phyloP scores from a whole-genome alignment of 2,113 vertebrate species.

The Raja brachyura region DNA sequence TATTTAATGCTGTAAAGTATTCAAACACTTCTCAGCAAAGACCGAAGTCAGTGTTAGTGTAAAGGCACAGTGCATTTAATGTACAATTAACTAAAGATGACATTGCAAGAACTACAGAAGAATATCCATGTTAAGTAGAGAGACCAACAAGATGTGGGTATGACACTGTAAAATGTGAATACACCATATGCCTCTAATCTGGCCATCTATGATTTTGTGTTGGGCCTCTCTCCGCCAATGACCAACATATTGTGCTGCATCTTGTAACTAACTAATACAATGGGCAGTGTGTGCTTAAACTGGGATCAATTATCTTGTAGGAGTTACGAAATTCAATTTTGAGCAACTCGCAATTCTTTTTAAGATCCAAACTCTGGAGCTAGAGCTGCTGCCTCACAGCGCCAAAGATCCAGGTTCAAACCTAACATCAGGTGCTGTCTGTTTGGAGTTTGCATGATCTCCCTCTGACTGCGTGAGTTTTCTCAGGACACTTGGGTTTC shows the following conservation, averaged over 20 bases:
- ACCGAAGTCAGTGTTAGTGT: neutral
- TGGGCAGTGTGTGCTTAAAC: neutral
- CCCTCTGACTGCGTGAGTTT: no score
- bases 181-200: neutral
- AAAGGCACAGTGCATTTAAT: neutral
- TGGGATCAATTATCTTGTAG: neutral
- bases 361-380: neutral
- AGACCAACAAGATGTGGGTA: neutral
- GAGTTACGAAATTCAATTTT: neutral
- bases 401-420: no score
- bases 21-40: neutral
- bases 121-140: neutral
- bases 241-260: neutral
- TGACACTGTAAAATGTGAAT: neutral
- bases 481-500: no score
- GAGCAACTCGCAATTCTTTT: neutral
- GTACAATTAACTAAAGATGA: neutral
- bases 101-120: neutral
- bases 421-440: no score
- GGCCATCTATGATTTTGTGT: neutral
- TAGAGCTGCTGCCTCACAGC: no score
- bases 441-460: no score
- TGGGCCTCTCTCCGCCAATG: neutral
- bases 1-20: neutral
- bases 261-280: neutral